Evolutionary conservation across 2,797 vertebrate genomes (phyloP).

Genomic region (Argya squamiceps): DNA sequence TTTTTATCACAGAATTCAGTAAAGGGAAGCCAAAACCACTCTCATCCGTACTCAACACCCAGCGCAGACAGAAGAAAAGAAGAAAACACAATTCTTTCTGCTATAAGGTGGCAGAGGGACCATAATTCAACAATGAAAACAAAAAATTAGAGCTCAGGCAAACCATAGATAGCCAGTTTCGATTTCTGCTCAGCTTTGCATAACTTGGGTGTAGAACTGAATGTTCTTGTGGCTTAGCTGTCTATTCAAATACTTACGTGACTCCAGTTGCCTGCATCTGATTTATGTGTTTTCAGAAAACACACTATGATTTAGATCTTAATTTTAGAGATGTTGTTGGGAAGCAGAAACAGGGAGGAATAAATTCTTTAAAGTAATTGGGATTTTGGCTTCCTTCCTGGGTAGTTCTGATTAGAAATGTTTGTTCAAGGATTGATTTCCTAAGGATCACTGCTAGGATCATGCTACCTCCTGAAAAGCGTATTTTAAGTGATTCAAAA

Average conservation of each 20-base stretch:
- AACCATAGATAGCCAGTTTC: neutral
- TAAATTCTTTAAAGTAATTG: neutral
- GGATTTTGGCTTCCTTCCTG: neutral
- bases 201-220: constrained; percentile 18
- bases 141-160: neutral
- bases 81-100: neutral
- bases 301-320: neutral
- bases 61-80: neutral
- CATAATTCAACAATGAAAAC: constrained; percentile 1
- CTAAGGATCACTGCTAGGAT: neutral
- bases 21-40: neutral
- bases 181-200: constrained; percentile 3
- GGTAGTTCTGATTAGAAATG: neutral
- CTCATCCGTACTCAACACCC: neutral
- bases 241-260: constrained; percentile 1
- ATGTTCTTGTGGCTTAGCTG: neutral
- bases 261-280: neutral
- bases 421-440: neutral
- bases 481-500: neutral
- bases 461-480: neutral
- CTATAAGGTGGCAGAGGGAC: neutral
- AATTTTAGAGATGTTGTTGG: neutral
- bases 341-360: neutral
- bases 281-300: constrained; percentile 27
- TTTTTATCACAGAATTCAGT: neutral